phyloP scores from a whole-genome alignment of 2,113 vertebrate genomes.

The Zosterops japonicus region DNA sequence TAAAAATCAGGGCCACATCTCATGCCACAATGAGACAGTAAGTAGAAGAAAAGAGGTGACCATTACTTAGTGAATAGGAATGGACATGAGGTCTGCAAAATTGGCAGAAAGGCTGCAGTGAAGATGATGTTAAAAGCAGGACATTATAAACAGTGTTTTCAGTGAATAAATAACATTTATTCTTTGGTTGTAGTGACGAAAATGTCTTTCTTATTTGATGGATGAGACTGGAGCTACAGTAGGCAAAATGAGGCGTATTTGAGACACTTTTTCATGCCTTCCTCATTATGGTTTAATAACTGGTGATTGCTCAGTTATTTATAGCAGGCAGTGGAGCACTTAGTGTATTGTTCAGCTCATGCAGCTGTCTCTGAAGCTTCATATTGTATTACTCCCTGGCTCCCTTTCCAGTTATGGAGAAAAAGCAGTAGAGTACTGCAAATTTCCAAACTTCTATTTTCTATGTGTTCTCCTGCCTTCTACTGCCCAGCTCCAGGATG shows the following conservation, averaged over 20 bases:
- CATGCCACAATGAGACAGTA: background rate
- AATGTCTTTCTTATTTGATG: background rate
- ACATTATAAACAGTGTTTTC: slow-evolving; percentile 1
- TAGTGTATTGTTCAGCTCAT: slow-evolving; percentile 37
- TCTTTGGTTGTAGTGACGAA: slow-evolving; percentile 10
- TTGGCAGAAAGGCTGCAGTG: background rate
- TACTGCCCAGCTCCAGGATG: background rate
- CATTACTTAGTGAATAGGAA: background rate
- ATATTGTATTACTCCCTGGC: background rate
- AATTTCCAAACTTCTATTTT: background rate
- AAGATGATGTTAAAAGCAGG: background rate
- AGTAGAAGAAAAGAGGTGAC: background rate
- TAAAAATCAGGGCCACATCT: background rate
- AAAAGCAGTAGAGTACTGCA: background rate
- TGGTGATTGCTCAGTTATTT: slow-evolving; percentile 59
- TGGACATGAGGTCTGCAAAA: background rate
- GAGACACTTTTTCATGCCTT: slow-evolving; percentile 32
- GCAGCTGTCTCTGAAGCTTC: slow-evolving; percentile 17
- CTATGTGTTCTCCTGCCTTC: background rate
- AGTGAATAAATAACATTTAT: background rate
- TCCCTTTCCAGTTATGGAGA: background rate
- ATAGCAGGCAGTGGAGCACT: background rate
- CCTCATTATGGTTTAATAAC: slow-evolving; percentile 55
- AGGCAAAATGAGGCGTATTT: background rate
- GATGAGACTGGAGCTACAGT: slow-evolving; percentile 23